Base-by-base conservation (phyloP, 1,140 invertebrate genomes). In the Sitophilus oryzae region DNA sequence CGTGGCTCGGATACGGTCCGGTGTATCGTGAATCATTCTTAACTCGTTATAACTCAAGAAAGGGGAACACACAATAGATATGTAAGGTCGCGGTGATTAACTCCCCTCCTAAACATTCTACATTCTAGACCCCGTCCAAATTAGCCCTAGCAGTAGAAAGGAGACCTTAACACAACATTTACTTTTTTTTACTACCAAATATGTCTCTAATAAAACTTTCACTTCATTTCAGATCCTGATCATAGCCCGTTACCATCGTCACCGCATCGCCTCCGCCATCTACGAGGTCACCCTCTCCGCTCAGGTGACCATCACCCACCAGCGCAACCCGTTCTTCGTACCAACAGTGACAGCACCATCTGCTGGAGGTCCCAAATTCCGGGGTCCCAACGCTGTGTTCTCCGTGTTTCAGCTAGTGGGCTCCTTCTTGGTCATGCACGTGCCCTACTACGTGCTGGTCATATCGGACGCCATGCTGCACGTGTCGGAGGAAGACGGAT, bases 261-360 rank as follows among this genome's bases (percentile, higher is more conserved):
- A 90, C 67, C 77, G 88, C 20, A 91, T 91, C 46, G 86, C 88
- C 14, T 85, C 86, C 20, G 88, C 88, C 4, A 88, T 91, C 56
- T 90, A 88, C 70, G 86, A 90, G 73, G 86, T 90, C 4, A 89
- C 87, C 0, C 67, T 90, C 30, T 88, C 85, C 2, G 87, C 88
- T 1, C 87, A 89, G 72, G 86, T 88, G 34, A 89, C 86, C 6
- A 87, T 90, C 56, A 89, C 86, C 0, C 86, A 89, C 63, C 86
- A 89, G 66, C 73, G 83, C 37, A 88, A 88, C 65, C 86, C 86
- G 11, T 84, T 84, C 64, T 83, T 82, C 60, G 76, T 83, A 54
- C 79, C 82, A 35, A 80, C 78, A 2, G 73, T 76, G 3, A 77
- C 76, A 18, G 70, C 72, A 2, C 79, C 81, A 2, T 72, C 78